Conservation (phyloP, 2,888 invertebrate genomes). For the Metallyticus violacea region DNA sequence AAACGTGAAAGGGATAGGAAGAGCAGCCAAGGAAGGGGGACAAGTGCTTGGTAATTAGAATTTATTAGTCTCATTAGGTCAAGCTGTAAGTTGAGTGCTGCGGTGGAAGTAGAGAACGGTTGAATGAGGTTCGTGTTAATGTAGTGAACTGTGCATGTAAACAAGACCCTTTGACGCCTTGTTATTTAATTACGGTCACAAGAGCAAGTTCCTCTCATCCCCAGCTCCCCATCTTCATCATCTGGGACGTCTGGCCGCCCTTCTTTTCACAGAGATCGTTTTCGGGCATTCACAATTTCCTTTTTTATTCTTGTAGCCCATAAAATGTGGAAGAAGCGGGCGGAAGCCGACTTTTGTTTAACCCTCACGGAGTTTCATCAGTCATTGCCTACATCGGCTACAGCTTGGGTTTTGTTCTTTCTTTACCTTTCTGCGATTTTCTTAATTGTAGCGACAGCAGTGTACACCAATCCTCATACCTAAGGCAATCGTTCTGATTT, state of each 20-base stretch:
- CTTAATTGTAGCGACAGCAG: neutral
- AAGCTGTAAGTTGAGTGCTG: neutral
- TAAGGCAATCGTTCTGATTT: neutral
- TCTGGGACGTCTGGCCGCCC: neutral
- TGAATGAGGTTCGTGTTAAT: neutral
- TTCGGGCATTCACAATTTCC: neutral
- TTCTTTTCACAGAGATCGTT: neutral
- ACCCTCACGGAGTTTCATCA: neutral
- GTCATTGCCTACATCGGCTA: neutral
- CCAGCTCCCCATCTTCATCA: neutral
- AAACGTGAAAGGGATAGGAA: neutral
- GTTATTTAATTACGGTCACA: neutral
- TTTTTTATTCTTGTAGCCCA: neutral
- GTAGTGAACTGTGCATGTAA: neutral
- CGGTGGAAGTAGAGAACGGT: neutral
- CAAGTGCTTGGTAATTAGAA: neutral
- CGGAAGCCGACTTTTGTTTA: neutral
- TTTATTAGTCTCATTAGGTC: constrained; percentile 11
- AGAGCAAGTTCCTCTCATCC: neutral
- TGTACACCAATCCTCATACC: neutral
- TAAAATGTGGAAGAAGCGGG: neutral
- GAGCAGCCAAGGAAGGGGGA: neutral
- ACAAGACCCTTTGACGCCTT: neutral
- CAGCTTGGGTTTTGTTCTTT: neutral
- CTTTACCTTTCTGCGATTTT: neutral